Conservation (phyloP, 2,797 vertebrate species). For the Parauchenoglanis punctatus region DNA sequence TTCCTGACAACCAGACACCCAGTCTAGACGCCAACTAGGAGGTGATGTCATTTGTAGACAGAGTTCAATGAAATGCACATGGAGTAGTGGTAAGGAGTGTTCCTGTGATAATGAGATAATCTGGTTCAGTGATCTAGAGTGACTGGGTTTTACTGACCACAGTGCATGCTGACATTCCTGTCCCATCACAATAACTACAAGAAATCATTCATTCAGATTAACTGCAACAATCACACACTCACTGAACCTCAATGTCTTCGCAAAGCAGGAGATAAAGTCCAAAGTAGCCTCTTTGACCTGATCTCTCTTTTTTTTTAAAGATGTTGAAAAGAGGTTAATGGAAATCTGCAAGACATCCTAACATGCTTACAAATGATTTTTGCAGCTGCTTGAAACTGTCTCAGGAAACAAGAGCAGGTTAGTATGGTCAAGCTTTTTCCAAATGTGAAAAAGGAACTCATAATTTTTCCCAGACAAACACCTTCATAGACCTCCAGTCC, state of each 20-base stretch:
- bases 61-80: slow-evolving; percentile 32
- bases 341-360: slow-evolving; percentile 41
- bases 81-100: slow-evolving; percentile 9
- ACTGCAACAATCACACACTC: not conserved
- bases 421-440: not conserved
- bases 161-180: not conserved
- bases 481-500: not conserved
- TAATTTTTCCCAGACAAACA: not conserved
- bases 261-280: not conserved
- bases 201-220: not conserved
- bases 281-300: not conserved
- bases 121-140: not conserved
- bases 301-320: not conserved
- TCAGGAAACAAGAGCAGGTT: slow-evolving; percentile 18
- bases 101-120: slow-evolving; percentile 20
- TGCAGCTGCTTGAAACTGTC: slow-evolving; percentile 32
- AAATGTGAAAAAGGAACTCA: not conserved
- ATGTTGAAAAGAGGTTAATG: not conserved
- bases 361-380: slow-evolving; percentile 47
- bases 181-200: not conserved
- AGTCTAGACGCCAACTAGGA: slow-evolving; percentile 28
- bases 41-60: slow-evolving; percentile 37
- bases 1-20: not conserved
- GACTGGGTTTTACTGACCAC: not conserved
- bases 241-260: not conserved